Evolutionary conservation across 2,888 invertebrate species (phyloP), one percentile per base, ranked within the genome.

Genomic region (Micoletzkya japonica): DNA sequence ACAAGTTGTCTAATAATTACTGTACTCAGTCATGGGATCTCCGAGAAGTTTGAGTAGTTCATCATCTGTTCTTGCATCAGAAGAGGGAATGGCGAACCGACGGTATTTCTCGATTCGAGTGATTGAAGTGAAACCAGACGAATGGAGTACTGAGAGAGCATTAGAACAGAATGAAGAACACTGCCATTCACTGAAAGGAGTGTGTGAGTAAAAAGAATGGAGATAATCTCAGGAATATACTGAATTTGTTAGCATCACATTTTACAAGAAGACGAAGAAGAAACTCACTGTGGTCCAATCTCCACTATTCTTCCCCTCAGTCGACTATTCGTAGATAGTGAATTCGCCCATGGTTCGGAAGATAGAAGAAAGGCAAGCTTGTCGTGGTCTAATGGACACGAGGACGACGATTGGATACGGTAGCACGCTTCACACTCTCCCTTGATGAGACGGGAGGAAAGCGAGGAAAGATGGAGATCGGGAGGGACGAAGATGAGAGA

Each of bases 161-260:
- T 97, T 97, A 78, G 94, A 95, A 0, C 95, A 95, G 86, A 93
- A 93, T 0, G 97, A 91, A 50, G 96, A 96, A 24, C 94, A 94
- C 86, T 95, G 95, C 84, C 72, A 94, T 80, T 94, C 91, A 79
- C 94, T 91, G 85, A 77, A 81, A 44, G 7, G 26, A 54, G 24
- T 10, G n/a, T n/a, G n/a, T n/a, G n/a, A n/a, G n/a, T n/a, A n/a
- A n/a, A n/a, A n/a, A n/a, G n/a, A n/a, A n/a, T n/a, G n/a, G n/a
- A n/a, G n/a, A n/a, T n/a, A n/a, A n/a, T n/a, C n/a, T n/a, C n/a
- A n/a, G n/a, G n/a, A n/a, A n/a, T n/a, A n/a, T n/a, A n/a, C n/a
- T n/a, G n/a, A n/a, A n/a, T 20, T 54, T 54, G 26, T n/a, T 54
- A 54, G 14, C 7, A n/a, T 10, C 10, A 26, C 17, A 30, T 30